These are phyloP conservation scores for Ernsta delagoae DNA, from an alignment of 2,888 invertebrate genomes.

Conservation along the genomic window DNA sequence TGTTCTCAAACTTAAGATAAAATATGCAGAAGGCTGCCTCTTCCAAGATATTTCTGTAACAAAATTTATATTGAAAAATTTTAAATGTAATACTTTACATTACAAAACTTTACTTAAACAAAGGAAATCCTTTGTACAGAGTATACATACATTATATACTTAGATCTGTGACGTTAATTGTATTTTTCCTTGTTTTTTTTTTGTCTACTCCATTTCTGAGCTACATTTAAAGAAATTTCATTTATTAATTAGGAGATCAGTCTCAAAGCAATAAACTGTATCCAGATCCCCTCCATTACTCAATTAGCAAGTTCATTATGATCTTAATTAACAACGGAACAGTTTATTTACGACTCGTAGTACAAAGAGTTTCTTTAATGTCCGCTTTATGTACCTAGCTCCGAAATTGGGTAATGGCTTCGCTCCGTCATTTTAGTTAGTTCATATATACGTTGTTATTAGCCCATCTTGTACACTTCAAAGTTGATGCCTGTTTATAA, in stretches of 20 bases:
- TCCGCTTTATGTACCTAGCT: constrained; percentile 14
- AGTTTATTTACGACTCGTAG: constrained; percentile 18
- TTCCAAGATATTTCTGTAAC: no score
- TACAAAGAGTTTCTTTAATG: constrained; percentile 20
- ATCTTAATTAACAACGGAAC: constrained; percentile 19
- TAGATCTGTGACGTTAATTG: no score
- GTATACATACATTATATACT: no score
- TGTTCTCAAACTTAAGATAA: no score
- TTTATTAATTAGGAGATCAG: background rate
- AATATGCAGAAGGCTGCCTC: no score
- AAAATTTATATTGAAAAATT: no score
- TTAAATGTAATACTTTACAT: no score
- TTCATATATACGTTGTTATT: background rate
- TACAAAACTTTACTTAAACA: no score
- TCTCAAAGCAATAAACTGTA: constrained; percentile 1
- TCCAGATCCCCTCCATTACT: constrained; percentile 11
- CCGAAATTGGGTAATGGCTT: constrained; percentile 17
- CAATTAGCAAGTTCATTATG: constrained; percentile 27
- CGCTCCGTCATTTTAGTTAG: background rate
- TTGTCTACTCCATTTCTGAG: no score
- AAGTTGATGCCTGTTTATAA: background rate
- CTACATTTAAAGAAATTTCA: background rate
- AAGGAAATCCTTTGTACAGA: no score
- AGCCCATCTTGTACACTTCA: background rate
- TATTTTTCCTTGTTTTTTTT: no score